A percentile compares a stretch with the other conserved stretches of the same genome.
Evolutionary conservation across 2,888 invertebrate species (phyloP).

Genomic region (Trypoxylon attenuatum): DNA sequence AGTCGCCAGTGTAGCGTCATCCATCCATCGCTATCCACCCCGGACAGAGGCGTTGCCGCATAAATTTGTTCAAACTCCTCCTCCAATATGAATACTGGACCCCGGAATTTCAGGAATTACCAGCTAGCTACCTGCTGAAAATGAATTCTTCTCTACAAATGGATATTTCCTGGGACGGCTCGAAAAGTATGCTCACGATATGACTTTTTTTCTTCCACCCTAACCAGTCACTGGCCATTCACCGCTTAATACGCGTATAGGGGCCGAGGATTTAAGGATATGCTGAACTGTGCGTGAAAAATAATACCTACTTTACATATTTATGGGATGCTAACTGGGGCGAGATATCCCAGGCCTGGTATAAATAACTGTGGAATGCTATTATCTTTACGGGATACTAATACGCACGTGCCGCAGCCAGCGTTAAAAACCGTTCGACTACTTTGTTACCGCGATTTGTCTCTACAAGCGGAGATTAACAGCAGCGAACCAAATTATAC

Average conservation of each 20-base stretch:
- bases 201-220: background rate
- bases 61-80: slow-evolving; percentile 11
- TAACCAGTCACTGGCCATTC: background rate
- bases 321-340: background rate
- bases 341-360: background rate
- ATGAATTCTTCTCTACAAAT: background rate
- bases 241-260: background rate
- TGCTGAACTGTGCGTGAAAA: background rate
- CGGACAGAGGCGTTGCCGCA: slow-evolving; percentile 20
- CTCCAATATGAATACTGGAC: background rate
- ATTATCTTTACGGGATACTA: background rate
- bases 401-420: background rate
- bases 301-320: background rate
- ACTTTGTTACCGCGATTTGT: too few relatives aligned
- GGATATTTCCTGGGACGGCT: background rate
- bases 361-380: background rate
- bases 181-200: background rate
- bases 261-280: background rate
- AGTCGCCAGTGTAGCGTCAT: slow-evolving; percentile 18
- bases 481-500: too few relatives aligned
- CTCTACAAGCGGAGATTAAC: too few relatives aligned
- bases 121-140: background rate
- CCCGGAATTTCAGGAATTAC: background rate
- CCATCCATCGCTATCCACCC: too few relatives aligned
- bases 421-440: too few relatives aligned